Evolutionary conservation across 2,113 vertebrate species (phyloP).

Genomic region (Alectura lathami): DNA sequence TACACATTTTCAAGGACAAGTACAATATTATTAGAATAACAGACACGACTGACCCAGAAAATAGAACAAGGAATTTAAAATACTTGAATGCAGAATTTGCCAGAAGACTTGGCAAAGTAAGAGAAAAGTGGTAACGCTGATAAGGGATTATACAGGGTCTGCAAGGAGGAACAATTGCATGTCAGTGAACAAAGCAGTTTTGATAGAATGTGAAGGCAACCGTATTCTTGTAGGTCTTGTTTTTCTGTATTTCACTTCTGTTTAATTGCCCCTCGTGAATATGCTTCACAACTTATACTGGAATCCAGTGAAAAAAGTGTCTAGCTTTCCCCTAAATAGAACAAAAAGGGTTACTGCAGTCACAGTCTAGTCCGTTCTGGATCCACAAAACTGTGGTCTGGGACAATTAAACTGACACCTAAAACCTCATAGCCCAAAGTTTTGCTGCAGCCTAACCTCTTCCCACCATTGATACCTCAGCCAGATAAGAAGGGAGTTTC

Average conservation of each 20-base stretch:
- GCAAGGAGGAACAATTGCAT: background rate
- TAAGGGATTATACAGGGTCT: background rate
- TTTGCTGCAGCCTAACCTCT: background rate
- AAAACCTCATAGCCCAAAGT: background rate
- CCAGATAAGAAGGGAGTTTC: background rate
- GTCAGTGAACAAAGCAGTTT: background rate
- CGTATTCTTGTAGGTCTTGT: background rate
- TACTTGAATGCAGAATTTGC: background rate
- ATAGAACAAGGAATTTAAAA: background rate
- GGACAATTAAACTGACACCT: background rate
- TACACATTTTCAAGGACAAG: slow-evolving; percentile 5
- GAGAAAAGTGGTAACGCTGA: background rate
- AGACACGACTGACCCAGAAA: background rate
- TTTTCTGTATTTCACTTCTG: background rate
- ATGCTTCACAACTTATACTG: background rate
- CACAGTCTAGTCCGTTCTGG: background rate
- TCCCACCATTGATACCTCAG: background rate
- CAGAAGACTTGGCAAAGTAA: background rate
- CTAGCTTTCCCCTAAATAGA: background rate
- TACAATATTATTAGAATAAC: background rate
- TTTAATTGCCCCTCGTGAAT: background rate
- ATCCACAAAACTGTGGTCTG: background rate
- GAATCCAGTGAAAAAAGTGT: background rate
- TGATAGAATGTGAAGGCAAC: background rate
- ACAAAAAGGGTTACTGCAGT: background rate